These are phyloP conservation scores for Sceliomorpha sp. DNA, from an alignment of 2,888 invertebrate species.

Conservation along the genomic window DNA sequence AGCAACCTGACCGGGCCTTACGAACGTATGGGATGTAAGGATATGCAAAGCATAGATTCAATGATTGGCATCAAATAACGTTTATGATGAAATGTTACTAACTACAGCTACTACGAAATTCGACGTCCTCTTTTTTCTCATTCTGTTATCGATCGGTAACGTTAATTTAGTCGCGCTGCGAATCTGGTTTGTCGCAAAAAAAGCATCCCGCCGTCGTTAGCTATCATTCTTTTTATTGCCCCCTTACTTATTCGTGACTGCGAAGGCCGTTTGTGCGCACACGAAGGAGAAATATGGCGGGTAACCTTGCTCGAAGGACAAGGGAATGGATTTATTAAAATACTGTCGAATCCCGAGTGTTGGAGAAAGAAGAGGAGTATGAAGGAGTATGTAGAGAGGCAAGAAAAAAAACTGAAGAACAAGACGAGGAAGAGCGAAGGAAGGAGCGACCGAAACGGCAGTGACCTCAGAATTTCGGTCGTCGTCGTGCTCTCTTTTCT, in stretches of 20 bases:
- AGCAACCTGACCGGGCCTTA: slow-evolving; percentile 64
- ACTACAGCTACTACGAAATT: slow-evolving; percentile 57
- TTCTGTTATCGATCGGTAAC: slow-evolving; percentile 19
- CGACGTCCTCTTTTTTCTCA: slow-evolving; percentile 61
- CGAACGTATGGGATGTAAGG: slow-evolving; percentile 60
- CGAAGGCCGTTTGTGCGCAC: slow-evolving; percentile 57
- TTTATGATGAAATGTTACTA: slow-evolving; percentile 34
- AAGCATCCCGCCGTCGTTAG: slow-evolving; percentile 49
- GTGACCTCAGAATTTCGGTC: slow-evolving; percentile 28
- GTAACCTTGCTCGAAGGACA: slow-evolving; percentile 60
- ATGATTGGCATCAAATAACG: slow-evolving; percentile 64
- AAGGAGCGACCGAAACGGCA: slow-evolving; percentile 35
- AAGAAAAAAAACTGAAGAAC: slow-evolving; percentile 22
- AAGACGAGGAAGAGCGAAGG: slow-evolving; percentile 25
- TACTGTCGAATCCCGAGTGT: slow-evolving; percentile 38
- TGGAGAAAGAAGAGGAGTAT: slow-evolving; percentile 7
- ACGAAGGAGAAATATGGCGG: slow-evolving; percentile 56
- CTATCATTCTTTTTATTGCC: slow-evolving; percentile 57
- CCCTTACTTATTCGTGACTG: slow-evolving; percentile 53
- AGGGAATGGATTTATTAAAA: slow-evolving; percentile 55
- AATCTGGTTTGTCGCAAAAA: too few relatives aligned
- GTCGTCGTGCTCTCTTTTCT: slow-evolving; percentile 8
- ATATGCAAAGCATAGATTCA: slow-evolving; percentile 71
- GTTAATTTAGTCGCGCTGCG: slow-evolving; percentile 40
- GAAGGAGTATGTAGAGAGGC: too few relatives aligned